These are phyloP conservation scores for Cheilosia urbana DNA, from an alignment of 2,888 invertebrate genomes.

Conservation along the genomic window DNA sequence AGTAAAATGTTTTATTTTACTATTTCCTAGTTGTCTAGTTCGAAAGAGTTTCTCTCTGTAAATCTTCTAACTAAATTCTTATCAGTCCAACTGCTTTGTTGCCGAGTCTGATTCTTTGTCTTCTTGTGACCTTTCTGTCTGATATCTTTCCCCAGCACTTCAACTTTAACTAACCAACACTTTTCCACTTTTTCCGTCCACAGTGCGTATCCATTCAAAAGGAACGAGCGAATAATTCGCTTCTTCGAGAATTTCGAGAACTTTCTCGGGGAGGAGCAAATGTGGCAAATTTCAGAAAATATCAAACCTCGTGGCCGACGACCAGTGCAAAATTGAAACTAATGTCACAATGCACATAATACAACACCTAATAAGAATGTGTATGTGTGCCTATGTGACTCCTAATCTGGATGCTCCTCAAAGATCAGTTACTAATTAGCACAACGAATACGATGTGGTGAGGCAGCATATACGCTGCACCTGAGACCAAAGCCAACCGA, in stretches of 20 bases:
- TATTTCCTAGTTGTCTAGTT: no score
- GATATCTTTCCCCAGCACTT: neutral
- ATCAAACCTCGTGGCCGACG: conserved; percentile 91
- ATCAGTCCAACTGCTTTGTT: neutral
- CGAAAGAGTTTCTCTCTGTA: no score
- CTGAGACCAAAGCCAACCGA: conserved; percentile 74
- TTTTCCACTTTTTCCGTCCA: neutral
- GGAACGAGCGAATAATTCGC: conserved; percentile 95
- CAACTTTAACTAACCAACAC: no score
- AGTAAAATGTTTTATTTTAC: no score
- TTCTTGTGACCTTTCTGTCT: no score
- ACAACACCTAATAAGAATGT: conserved; percentile 25
- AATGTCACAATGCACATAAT: conserved; percentile 22
- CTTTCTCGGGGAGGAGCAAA: conserved; percentile 97
- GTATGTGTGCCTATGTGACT: conserved; percentile 31
- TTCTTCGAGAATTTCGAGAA: conserved; percentile 99
- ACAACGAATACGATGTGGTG: conserved; percentile 73
- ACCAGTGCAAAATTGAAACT: conserved; percentile 80
- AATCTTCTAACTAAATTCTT: neutral
- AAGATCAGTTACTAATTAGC: conserved; percentile 62
- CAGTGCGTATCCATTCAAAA: conserved; percentile 96
- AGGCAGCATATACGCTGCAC: conserved; percentile 63
- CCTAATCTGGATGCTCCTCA: conserved; percentile 38
- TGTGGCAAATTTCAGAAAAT: conserved; percentile 99
- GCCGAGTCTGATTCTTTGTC: no score